A percentile compares a stretch with the other conserved stretches of the same genome.
Evolutionary conservation across 2,113 vertebrate genomes (phyloP).

Genomic region (Charina bottae): DNA sequence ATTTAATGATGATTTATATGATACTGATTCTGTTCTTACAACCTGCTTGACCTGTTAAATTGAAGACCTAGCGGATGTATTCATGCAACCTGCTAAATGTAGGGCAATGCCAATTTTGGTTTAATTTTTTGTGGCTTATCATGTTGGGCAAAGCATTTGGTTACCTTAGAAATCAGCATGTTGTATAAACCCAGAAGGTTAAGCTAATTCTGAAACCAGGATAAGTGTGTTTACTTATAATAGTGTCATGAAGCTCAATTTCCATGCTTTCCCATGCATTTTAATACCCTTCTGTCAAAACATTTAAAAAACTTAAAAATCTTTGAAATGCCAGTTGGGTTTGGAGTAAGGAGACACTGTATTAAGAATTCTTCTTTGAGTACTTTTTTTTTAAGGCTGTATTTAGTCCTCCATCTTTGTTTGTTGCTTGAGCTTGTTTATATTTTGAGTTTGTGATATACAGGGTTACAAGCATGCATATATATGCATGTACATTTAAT

Average conservation of each 20-base stretch:
- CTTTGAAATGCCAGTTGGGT: accelerated
- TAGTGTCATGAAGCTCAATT: background rate
- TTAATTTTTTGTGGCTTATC: background rate
- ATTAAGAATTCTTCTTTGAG: background rate
- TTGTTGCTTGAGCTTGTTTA: background rate
- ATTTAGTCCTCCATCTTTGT: background rate
- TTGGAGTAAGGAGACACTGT: slow-evolving; percentile 31
- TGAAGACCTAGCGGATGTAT: background rate
- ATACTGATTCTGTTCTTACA: background rate
- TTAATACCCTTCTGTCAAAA: background rate
- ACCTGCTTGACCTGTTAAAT: background rate
- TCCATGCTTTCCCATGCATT: background rate
- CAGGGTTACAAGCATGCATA: background rate
- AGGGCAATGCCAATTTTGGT: background rate
- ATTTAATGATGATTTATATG: background rate
- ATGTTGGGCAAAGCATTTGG: background rate
- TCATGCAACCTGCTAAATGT: background rate
- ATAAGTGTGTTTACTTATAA: background rate
- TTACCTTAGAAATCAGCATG: background rate
- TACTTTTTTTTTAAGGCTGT: background rate
- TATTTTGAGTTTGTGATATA: background rate
- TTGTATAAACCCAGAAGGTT: background rate
- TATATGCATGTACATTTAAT: background rate
- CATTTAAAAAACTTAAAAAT: background rate
- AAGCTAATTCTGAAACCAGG: background rate